Base-by-base conservation (phyloP, 2,888 invertebrate genomes). In the Girardia tigrina region DNA sequence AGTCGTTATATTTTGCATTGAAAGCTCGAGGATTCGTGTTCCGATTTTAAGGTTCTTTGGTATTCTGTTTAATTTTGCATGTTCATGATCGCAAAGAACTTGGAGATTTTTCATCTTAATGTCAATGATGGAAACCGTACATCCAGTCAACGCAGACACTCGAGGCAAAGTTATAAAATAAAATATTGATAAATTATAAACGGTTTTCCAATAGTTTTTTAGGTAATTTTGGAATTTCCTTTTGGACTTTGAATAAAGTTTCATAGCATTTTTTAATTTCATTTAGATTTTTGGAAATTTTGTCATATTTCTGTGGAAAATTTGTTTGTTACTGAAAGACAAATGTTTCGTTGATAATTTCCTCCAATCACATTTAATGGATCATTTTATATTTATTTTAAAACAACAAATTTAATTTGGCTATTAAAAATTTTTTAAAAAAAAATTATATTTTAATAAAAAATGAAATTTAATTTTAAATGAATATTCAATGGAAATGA, bases 21-120 rank as follows among this genome's bases (percentile, higher is more conserved):
- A 56, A 56, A 56, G 56, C 56, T 56, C 56, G 56, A 56, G 56
- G 56, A 56, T 16, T 8, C 56, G 56, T 4, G 56, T 56, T 56
- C 23, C 8, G 56, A 56, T 56, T 56, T 56, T 56, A 2, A 56
- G n/a, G 4, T 16, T 16, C 2, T 4, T 56, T n/a, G 56, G 56
- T 4, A 56, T n/a, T 56, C 8, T 2, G n/a, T 56, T 4, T n/a
- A 56, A n/a, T 56, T 56, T 56, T 56, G 56, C 56, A 23, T 56
- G 56, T n/a, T 56, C 56, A 56, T 56, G n/a, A 16, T 56, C 56
- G 23, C 56, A 56, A n/a, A 56, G 56, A 56, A 56, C 56, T 56
- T 56, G 56, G n/a, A 56, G 56, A n/a, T 56, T 56, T 56, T 56
- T 56, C 4, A 56, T 6, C 23, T 56, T 56, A n/a, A 56, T 56